Evolutionary conservation across 2,797 vertebrate genomes (phyloP).

Genomic region (Semaprochilodus insignis): DNA sequence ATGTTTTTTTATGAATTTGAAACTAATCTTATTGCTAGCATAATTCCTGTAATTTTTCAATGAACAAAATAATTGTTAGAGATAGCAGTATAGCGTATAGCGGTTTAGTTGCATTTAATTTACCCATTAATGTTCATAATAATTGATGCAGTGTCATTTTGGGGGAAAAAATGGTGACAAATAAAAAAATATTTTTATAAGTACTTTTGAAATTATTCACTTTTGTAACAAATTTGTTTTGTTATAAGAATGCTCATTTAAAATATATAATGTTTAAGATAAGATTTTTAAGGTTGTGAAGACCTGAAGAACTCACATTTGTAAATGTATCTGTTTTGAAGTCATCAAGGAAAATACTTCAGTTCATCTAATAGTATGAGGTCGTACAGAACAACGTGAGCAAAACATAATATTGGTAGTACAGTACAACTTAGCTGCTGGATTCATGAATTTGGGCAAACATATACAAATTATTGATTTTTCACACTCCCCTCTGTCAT

Average conservation of each 20-base stretch:
- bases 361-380: neutral
- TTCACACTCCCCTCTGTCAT: constrained; percentile 42
- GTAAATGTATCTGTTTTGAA: too few species aligned
- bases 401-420: too few species aligned
- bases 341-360: neutral
- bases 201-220: neutral
- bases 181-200: neutral
- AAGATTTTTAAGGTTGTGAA: too few species aligned
- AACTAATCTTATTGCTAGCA: neutral
- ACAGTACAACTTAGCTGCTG: constrained; percentile 17
- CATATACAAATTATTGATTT: constrained; percentile 22
- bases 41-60: neutral
- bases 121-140: neutral
- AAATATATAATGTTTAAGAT: neutral
- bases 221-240: neutral
- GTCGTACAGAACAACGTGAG: too few species aligned
- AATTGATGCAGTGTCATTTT: neutral
- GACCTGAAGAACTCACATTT: neutral
- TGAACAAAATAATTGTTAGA: neutral
- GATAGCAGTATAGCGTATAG: neutral
- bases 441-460: constrained; percentile 12
- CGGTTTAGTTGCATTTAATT: neutral
- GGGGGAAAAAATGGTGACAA: neutral
- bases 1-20: too few species aligned
- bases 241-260: neutral